Evolutionary conservation across 1,140 invertebrate genomes (phyloP).

Genomic region (Cryptotermes secundus): DNA sequence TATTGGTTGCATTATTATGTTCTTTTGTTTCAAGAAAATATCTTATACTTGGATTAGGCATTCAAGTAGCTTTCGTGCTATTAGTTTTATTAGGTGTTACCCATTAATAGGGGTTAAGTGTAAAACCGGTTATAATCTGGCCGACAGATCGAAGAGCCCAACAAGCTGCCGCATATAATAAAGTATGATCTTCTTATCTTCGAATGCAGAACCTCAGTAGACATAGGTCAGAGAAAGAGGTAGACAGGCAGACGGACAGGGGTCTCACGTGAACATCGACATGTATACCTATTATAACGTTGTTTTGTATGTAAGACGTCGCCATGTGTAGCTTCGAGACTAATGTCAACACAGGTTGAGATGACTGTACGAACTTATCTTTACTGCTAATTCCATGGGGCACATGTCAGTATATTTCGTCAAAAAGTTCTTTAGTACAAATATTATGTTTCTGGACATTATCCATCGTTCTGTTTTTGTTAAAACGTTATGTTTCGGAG

Average conservation of each 20-base stretch:
- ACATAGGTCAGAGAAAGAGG: background rate
- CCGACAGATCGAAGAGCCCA: background rate
- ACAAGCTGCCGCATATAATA: background rate
- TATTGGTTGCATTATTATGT: too few relatives aligned
- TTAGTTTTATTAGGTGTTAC: conserved; percentile 18
- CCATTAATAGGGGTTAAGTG: conserved; percentile 19
- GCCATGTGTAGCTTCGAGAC: background rate
- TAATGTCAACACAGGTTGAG: background rate
- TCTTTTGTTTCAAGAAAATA: background rate
- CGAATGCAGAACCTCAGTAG: background rate
- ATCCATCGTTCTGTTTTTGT: too few relatives aligned
- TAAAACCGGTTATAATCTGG: conserved; percentile 12
- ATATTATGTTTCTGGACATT: too few relatives aligned
- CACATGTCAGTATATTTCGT: too few relatives aligned
- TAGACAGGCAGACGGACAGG: background rate
- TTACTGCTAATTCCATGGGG: too few relatives aligned
- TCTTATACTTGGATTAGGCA: background rate
- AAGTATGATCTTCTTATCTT: background rate
- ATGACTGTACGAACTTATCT: background rate
- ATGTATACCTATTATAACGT: background rate
- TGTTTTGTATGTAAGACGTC: background rate
- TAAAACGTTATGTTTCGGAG: too few relatives aligned
- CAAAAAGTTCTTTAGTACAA: too few relatives aligned
- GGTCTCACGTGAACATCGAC: background rate
- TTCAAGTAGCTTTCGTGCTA: background rate